These are phyloP conservation scores for Loris lydekkerianus DNA, from an alignment of 2,797 vertebrate genomes.

Conservation along the genomic window DNA sequence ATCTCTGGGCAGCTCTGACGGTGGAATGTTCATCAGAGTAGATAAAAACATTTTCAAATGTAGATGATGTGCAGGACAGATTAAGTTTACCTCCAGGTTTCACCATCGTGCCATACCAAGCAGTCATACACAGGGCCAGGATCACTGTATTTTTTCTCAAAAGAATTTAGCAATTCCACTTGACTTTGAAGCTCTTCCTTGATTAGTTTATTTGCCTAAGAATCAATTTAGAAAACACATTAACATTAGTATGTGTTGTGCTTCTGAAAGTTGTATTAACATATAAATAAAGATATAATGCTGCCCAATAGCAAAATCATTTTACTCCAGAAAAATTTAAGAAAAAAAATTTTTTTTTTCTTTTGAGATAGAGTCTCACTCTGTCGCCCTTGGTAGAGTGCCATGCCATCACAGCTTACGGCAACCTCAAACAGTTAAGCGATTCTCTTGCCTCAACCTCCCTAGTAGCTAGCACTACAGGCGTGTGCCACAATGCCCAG, in stretches of 20 bases:
- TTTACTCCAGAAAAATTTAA: slow-evolving; percentile 32
- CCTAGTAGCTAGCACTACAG: too few species aligned
- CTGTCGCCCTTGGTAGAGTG: too few species aligned
- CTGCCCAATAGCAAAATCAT: not conserved
- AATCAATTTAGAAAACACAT: slow-evolving; percentile 50
- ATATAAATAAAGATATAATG: not conserved
- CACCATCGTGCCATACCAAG: slow-evolving; percentile 96
- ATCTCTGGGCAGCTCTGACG: not conserved
- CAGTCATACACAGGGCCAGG: slow-evolving; percentile 98
- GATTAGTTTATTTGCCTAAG: slow-evolving; percentile 94
- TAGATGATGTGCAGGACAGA: slow-evolving; percentile 19
- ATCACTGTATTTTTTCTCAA: slow-evolving; percentile 99
- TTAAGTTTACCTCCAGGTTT: slow-evolving; percentile 93
- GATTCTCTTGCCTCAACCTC: too few species aligned
- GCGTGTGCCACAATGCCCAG: too few species aligned
- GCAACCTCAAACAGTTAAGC: too few species aligned
- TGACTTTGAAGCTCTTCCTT: slow-evolving; percentile 97
- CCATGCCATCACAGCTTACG: too few species aligned
- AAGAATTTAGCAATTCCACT: slow-evolving; percentile 94
- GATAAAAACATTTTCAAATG: not conserved
- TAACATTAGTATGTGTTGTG: slow-evolving; percentile 38
- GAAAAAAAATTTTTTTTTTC: not conserved
- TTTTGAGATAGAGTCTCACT: too few species aligned
- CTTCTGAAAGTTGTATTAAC: slow-evolving; percentile 46
- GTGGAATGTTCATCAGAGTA: not conserved